Evolutionary conservation across 1,140 invertebrate species (phyloP), one percentile per base, ranked within the genome.

Genomic region (Contarinia nasturtii): DNA sequence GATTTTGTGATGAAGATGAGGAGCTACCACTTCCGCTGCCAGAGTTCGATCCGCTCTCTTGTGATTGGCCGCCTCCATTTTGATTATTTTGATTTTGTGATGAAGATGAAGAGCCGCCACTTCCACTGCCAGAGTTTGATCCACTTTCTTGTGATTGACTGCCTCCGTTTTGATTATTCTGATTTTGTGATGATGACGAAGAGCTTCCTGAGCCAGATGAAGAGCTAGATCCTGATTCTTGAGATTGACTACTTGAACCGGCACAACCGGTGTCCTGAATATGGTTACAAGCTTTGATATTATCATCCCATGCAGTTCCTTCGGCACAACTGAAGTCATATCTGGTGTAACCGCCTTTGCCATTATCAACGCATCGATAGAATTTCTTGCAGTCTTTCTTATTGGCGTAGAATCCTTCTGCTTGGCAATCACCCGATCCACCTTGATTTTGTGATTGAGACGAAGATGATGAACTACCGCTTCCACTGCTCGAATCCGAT

Each of bases 281-380:
- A 51, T 73, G 65, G 57, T 74, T 72, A 52, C 74, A 75, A 2
- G 55, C 63, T 50, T 63, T 52, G 33, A 63, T 57, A 7, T 66
- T 50, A 40, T 62, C 56, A 58, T 76, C 70, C 67, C 70, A 75
- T 18, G 72, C 67, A 33, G 74, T 75, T 51, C 72, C 69, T 34
- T 57, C 66, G 7, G 67, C 73, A 58, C 74, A 77, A 37, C 55
- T 57, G 57, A 72, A 78, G 54, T 75, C 71, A 58, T 74, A 76
- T 55, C 69, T 72, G 4, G 54, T 68, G 48, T 60, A 72, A 17
- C 60, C 63, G 21, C 72, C 69, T 48, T 78, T 71, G 21, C 73
- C 75, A 52, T 75, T 70, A 48, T 74, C 64, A 1, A 84, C 81
- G 56, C 80, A 83, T 46, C 79, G 69, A 53, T 81, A 82, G 54